Conservation (phyloP, 1,140 invertebrate genomes). For the Bacillus rossius region DNA sequence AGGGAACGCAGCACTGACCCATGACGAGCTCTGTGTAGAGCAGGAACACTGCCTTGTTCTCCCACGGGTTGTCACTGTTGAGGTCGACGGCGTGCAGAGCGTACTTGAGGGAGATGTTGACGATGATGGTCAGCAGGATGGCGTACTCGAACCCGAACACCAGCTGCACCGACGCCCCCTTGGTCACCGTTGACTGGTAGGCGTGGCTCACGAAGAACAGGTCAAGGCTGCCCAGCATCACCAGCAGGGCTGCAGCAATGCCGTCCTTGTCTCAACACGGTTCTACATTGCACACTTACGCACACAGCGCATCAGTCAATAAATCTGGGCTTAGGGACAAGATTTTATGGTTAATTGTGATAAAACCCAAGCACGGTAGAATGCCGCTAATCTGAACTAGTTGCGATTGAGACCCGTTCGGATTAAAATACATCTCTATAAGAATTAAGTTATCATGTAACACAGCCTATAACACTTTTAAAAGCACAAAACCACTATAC, state of each 20-base stretch:
- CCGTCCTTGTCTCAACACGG: neutral
- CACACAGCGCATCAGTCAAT: no score
- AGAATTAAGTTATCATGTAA: no score
- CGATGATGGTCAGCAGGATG: conserved; percentile 88
- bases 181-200: conserved; percentile 88
- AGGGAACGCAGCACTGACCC: conserved; percentile 56
- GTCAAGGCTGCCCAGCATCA: conserved; percentile 77
- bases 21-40: conserved; percentile 96
- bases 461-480: no score
- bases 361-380: no score
- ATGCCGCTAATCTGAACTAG: no score
- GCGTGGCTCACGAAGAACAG: conserved; percentile 89
- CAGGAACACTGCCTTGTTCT: conserved; percentile 97
- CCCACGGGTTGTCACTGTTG: conserved; percentile 96
- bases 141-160: conserved; percentile 99
- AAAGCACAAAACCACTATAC: no score
- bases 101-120: conserved; percentile 95
- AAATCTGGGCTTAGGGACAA: no score
- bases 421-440: neutral
- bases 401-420: no score
- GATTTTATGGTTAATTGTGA: no score
- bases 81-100: conserved; percentile 90
- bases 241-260: conserved; percentile 56
- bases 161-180: conserved; percentile 95
- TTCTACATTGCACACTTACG: no score